phyloP scores from a whole-genome alignment of 2,113 vertebrate species.

The Rallus limicola region DNA sequence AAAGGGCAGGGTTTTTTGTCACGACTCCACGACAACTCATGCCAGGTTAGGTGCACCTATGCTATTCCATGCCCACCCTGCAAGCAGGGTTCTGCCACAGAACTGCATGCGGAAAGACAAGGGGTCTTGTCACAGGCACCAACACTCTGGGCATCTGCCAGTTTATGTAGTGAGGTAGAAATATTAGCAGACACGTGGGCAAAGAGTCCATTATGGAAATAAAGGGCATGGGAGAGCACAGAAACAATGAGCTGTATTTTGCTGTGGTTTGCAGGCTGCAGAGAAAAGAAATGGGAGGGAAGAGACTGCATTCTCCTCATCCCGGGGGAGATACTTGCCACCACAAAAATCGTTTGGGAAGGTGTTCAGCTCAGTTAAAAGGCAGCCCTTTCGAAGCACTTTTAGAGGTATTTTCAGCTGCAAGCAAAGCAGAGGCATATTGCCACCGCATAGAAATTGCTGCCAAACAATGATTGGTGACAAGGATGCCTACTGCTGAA shows the following conservation, averaged over 20 bases:
- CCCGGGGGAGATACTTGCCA: background rate
- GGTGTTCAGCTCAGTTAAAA: constrained; percentile 53
- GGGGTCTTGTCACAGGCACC: background rate
- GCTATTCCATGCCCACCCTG: background rate
- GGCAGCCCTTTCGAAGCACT: constrained; percentile 26
- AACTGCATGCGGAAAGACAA: background rate
- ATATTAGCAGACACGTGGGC: background rate
- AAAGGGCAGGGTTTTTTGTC: background rate
- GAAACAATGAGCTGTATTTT: constrained; percentile 28
- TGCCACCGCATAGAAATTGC: constrained; percentile 15
- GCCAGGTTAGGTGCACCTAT: constrained; percentile 11
- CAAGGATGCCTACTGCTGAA: constrained; percentile 27
- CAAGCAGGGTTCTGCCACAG: background rate
- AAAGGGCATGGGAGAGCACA: constrained; percentile 21
- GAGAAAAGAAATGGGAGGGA: background rate
- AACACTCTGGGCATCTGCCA: constrained; percentile 13
- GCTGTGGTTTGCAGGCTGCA: background rate
- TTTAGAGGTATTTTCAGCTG: constrained; percentile 51
- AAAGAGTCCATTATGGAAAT: constrained; percentile 44
- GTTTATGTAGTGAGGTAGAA: constrained; percentile 45
- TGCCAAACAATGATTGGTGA: background rate
- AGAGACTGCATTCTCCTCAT: background rate
- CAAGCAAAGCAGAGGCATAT: constrained; percentile 38
- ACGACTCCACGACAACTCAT: background rate
- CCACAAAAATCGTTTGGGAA: background rate